Conservation (phyloP, 2,113 vertebrate genomes). For the Petromus typicus region DNA sequence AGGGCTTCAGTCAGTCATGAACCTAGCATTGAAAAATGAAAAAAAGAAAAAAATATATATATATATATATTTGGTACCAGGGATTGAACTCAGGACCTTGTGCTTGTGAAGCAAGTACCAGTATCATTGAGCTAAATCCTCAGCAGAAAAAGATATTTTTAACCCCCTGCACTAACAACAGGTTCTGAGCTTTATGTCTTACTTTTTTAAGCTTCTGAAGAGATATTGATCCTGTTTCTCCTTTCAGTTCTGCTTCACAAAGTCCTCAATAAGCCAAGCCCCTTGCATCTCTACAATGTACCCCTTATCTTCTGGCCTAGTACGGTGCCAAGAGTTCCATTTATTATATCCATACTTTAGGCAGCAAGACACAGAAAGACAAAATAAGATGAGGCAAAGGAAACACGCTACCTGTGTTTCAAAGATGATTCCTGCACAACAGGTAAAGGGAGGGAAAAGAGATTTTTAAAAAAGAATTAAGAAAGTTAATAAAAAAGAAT, state of each 20-base stretch:
- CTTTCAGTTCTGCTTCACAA: conserved; percentile 25
- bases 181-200: conserved; percentile 31
- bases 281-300: neutral
- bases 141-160: neutral
- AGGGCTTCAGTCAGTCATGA: neutral
- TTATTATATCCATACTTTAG: conserved; percentile 21
- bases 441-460: neutral
- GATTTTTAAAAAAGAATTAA: neutral
- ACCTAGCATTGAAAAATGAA: neutral
- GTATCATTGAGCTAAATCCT: too few relatives aligned
- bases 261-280: neutral
- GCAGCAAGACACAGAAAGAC: conserved; percentile 15
- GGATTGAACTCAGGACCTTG: too few relatives aligned
- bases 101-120: too few relatives aligned
- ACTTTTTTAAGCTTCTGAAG: conserved; percentile 41
- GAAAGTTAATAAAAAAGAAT: neutral
- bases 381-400: conserved; percentile 41
- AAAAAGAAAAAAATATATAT: too few relatives aligned
- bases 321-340: neutral
- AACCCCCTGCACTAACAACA: neutral
- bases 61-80: too few relatives aligned
- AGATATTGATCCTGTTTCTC: conserved; percentile 17
- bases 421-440: neutral
- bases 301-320: neutral
- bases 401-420: neutral